Evolutionary conservation across 2,888 invertebrate species (phyloP), one percentile per base, ranked within the genome.

Genomic region (Lasius platythorax): DNA sequence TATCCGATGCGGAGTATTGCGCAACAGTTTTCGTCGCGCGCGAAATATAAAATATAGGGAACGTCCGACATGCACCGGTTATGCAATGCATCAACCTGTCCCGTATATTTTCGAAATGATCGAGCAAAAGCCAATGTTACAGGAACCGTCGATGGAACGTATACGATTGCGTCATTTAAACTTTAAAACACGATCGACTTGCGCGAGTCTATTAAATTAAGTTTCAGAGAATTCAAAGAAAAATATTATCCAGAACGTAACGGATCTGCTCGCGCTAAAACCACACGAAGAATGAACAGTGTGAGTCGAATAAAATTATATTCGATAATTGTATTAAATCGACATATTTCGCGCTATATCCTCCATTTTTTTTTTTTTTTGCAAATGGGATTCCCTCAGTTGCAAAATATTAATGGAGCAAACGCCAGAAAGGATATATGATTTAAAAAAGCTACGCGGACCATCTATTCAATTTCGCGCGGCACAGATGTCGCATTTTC

Each of bases 401-500:
- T 37, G 63, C 66, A 53, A 83, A 40, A 72, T 88, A 83, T 82
- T 53, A 50, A 56, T 63, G 46, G 40, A 64, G 66, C 43, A 61
- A 68, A 79, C 50, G 73, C 33, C 70, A 63, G 74, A 68, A 85
- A 81, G 76, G 78, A 74, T 66, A 15, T 61, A 33, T 68, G 67
- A 82, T 82, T 73, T 75, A 70, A 76, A 79, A 75, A 81, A 68
- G 68, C 81, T 58, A 72, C 23, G 64, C 75, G 50, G 67, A 81
- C 78, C 82, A 86, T 88, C 86, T 84, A 87, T 88, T 75, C 83
- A 85, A 88, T 87, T 86, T 87, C 68, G 68, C 33, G 58, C 56
- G 85, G 84, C 87, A 73, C 90, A 88, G 87, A 72, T 87, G 87
- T 43, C 75, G 40, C 83, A 58, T 88, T 83, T 85, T 87, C 81